Percentiles rank a stretch among this genome's conserved stretches.
Conservation (phyloP, 2,113 vertebrate genomes). For the Cairina moschata region DNA sequence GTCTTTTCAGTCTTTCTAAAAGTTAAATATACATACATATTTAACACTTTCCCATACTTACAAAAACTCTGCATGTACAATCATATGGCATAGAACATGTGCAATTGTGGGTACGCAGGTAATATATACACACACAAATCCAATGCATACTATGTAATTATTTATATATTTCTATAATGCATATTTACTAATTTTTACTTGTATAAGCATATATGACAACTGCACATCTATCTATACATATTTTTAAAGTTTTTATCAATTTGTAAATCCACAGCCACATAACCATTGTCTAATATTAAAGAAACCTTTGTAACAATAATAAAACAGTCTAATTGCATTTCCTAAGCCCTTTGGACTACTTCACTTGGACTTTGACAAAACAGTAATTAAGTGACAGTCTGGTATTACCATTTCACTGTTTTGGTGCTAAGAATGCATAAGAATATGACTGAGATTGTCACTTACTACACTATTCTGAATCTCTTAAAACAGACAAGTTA, state of each 20-base stretch:
- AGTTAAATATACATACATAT: background rate
- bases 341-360: background rate
- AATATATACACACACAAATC: background rate
- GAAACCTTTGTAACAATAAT: background rate
- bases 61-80: background rate
- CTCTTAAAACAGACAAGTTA: background rate
- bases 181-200: background rate
- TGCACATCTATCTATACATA: too few relatives aligned
- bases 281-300: background rate
- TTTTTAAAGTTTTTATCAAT: background rate
- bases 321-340: background rate
- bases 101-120: background rate
- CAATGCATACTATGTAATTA: background rate
- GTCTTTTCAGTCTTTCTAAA: background rate
- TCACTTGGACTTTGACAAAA: rapidly evolving
- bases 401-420: background rate
- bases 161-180: background rate
- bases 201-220: background rate
- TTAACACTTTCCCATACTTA: background rate
- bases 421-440: background rate
- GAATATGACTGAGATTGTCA: background rate
- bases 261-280: background rate
- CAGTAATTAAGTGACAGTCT: background rate
- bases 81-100: background rate
- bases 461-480: background rate